A percentile compares a stretch with the other conserved stretches of the same genome.
Conservation (phyloP, 2,888 invertebrate genomes). For the Macaria notata region DNA sequence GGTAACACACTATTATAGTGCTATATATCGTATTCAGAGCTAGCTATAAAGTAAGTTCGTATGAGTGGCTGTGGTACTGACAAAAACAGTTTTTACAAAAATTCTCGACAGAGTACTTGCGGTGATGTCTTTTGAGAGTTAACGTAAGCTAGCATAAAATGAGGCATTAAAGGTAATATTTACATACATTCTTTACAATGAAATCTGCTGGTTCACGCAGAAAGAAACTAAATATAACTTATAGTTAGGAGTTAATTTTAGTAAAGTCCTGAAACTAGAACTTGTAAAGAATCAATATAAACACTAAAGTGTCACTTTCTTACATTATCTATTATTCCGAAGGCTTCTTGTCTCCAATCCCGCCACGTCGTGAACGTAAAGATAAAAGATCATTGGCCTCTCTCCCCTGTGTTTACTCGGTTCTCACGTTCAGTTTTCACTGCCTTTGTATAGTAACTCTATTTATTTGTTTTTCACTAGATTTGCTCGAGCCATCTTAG, state of each 20-base stretch:
- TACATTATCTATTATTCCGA: constrained; percentile 15
- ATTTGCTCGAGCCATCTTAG: constrained; percentile 26
- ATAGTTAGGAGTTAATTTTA: too few species aligned
- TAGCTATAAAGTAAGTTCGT: too few species aligned
- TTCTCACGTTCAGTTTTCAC: constrained; percentile 55
- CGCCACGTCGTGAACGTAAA: constrained; percentile 16
- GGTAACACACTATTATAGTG: constrained; percentile 75
- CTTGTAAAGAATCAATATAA: neutral
- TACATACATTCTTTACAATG: too few species aligned
- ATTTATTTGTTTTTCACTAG: constrained; percentile 36
- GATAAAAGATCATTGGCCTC: constrained; percentile 52
- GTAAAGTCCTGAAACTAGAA: too few species aligned
- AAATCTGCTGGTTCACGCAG: too few species aligned
- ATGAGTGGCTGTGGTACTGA: too few species aligned
- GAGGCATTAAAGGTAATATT: too few species aligned
- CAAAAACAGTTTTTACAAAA: too few species aligned
- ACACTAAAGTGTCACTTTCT: constrained; percentile 11
- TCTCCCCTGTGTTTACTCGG: constrained; percentile 38
- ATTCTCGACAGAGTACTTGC: too few species aligned
- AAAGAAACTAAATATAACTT: too few species aligned
- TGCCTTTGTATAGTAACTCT: constrained; percentile 40
- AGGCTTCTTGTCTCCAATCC: constrained; percentile 11
- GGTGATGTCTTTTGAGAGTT: too few species aligned
- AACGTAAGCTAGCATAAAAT: too few species aligned
- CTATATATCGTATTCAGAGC: neutral